These are phyloP conservation scores for Poicephalus gulielmi DNA, from an alignment of 2,113 vertebrate species.

Conservation along the genomic window DNA sequence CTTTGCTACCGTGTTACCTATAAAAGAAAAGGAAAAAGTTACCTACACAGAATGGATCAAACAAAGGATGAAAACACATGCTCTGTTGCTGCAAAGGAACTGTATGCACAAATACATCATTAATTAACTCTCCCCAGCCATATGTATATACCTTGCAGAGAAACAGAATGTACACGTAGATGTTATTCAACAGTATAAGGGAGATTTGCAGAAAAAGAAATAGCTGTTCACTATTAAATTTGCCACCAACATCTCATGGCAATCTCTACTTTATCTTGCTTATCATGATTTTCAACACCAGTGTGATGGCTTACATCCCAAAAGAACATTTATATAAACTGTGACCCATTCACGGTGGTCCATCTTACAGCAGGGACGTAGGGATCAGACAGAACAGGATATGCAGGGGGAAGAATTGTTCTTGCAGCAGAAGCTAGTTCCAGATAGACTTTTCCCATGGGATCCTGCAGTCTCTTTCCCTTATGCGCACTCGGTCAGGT, in stretches of 20 bases:
- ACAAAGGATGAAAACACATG: accelerated
- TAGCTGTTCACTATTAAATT: background rate
- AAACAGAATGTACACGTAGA: background rate
- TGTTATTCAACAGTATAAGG: background rate
- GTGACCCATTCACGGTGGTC: background rate
- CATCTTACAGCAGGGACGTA: background rate
- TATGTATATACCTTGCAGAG: background rate
- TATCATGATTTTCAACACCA: background rate
- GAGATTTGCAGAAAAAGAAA: background rate
- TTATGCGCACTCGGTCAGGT: background rate
- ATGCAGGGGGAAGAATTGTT: background rate
- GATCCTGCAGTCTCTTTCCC: accelerated
- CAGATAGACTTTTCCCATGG: background rate
- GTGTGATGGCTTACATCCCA: background rate
- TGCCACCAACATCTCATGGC: background rate
- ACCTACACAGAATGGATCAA: background rate
- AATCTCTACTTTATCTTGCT: background rate
- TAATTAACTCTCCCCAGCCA: background rate
- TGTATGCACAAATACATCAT: background rate
- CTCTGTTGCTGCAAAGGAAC: background rate
- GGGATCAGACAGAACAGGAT: background rate
- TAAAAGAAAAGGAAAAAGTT: conserved; percentile 53
- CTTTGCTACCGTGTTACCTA: conserved; percentile 96
- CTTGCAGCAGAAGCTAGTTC: background rate
- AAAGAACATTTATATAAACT: background rate